Conservation (phyloP, 2,888 invertebrate genomes). For the Ichneumoninae sp. region DNA sequence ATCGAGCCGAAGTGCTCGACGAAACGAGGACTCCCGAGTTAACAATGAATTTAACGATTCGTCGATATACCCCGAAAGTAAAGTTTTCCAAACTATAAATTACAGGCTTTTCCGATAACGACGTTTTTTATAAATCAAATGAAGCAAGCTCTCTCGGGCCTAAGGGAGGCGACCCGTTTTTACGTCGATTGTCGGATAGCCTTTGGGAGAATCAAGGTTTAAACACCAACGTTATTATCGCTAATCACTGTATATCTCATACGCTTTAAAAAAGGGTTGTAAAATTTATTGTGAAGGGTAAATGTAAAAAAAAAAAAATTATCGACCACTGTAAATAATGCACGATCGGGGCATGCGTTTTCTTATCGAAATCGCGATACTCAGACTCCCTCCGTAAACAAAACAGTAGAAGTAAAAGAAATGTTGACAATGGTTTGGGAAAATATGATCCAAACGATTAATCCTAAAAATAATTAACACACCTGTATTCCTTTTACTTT, state of each 20-base stretch:
- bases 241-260: slow-evolving; percentile 31
- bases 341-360: slow-evolving; percentile 30
- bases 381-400: slow-evolving; percentile 31
- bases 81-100: slow-evolving; percentile 65
- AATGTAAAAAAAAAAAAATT: not conserved
- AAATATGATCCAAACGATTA: not conserved
- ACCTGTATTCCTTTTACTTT: slow-evolving; percentile 35
- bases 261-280: slow-evolving; percentile 32
- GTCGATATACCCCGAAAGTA: not conserved
- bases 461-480: slow-evolving; percentile 9
- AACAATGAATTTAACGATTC: not conserved
- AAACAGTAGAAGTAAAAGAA: not conserved
- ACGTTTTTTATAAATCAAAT: slow-evolving; percentile 78
- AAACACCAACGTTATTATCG: slow-evolving; percentile 19
- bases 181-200: slow-evolving; percentile 79
- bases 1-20: not conserved
- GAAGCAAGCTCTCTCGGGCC: slow-evolving; percentile 75
- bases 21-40: not conserved
- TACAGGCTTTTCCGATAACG: slow-evolving; percentile 80
- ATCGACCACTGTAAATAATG: not conserved
- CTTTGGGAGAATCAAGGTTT: slow-evolving; percentile 82
- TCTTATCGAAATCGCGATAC: slow-evolving; percentile 35
- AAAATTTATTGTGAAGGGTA: slow-evolving; percentile 8
- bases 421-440: too few species aligned
- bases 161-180: slow-evolving; percentile 77